Evolutionary conservation across 2,888 invertebrate genomes (phyloP).

Genomic region (Podotricha telesiphe): DNA sequence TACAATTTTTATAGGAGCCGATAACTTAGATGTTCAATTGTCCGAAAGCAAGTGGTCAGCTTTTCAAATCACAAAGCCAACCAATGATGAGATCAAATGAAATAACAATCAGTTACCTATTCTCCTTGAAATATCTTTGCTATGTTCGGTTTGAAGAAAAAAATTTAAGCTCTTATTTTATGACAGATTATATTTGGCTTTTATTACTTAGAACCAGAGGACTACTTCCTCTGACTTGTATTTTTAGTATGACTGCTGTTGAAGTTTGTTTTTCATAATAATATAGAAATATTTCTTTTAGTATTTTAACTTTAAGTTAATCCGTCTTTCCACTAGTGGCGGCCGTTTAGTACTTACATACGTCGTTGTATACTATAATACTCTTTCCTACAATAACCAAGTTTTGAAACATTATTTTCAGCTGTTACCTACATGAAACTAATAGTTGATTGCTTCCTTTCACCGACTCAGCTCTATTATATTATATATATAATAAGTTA

Average conservation of each 20-base stretch:
- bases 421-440: too few species aligned
- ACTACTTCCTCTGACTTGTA: too few species aligned
- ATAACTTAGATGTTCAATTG: slow-evolving; percentile 73
- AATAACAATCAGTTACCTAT: slow-evolving; percentile 49
- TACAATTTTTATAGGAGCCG: slow-evolving; percentile 62
- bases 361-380: too few species aligned
- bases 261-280: not conserved
- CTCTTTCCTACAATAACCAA: not conserved
- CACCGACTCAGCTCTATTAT: not conserved
- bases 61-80: slow-evolving; percentile 51
- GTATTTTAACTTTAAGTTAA: too few species aligned
- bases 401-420: not conserved
- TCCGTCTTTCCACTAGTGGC: too few species aligned
- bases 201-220: not conserved
- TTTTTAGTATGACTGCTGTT: too few species aligned
- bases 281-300: too few species aligned
- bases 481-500: too few species aligned
- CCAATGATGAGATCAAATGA: slow-evolving; percentile 45
- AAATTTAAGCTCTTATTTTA: not conserved
- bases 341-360: too few species aligned
- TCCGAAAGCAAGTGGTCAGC: slow-evolving; percentile 66
- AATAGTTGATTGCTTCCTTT: not conserved
- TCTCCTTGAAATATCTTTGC: slow-evolving; percentile 38
- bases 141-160: not conserved
- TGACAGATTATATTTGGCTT: not conserved